phyloP scores from a whole-genome alignment of 2,888 invertebrate genomes.

The Phengaris arion region DNA sequence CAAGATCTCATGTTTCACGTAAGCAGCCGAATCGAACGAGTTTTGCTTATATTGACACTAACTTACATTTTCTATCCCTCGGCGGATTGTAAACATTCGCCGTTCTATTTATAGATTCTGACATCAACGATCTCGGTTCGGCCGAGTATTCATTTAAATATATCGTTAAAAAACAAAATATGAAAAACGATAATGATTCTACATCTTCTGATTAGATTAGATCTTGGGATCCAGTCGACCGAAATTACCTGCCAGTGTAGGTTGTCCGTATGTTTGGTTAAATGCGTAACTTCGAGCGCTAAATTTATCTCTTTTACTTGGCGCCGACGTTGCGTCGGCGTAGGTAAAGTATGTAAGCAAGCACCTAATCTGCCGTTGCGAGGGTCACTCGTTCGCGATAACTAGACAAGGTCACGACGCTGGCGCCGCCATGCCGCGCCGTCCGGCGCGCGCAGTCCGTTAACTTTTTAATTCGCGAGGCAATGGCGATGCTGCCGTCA shows the following conservation, averaged over 20 bases:
- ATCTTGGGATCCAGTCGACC: constrained; percentile 4
- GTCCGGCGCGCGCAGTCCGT: constrained; percentile 55
- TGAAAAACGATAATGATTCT: constrained; percentile 13
- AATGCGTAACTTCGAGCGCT: constrained; percentile 15
- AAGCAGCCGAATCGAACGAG: constrained; percentile 8
- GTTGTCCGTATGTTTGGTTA: constrained; percentile 15
- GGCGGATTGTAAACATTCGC: constrained; percentile 63
- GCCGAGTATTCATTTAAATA: constrained; percentile 50
- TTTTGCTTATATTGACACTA: constrained; percentile 21
- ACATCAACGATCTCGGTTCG: constrained; percentile 61
- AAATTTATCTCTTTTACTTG: constrained; percentile 34
- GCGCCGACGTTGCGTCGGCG: constrained; percentile 35
- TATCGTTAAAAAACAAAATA: constrained; percentile 9
- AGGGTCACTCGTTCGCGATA: constrained; percentile 74
- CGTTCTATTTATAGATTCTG: constrained; percentile 64
- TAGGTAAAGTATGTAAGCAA: constrained; percentile 37
- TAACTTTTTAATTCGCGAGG: constrained; percentile 74
- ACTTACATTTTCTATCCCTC: constrained; percentile 47
- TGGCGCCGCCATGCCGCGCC: constrained; percentile 69
- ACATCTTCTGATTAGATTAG: not conserved
- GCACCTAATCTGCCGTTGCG: constrained; percentile 63
- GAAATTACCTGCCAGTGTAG: constrained; percentile 24
- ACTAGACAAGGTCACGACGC: constrained; percentile 76
- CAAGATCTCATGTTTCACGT: constrained; percentile 55
- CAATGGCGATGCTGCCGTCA: constrained; percentile 59